phyloP scores from a whole-genome alignment of 1,140 invertebrate species.

The Arctopsyche grandis region DNA sequence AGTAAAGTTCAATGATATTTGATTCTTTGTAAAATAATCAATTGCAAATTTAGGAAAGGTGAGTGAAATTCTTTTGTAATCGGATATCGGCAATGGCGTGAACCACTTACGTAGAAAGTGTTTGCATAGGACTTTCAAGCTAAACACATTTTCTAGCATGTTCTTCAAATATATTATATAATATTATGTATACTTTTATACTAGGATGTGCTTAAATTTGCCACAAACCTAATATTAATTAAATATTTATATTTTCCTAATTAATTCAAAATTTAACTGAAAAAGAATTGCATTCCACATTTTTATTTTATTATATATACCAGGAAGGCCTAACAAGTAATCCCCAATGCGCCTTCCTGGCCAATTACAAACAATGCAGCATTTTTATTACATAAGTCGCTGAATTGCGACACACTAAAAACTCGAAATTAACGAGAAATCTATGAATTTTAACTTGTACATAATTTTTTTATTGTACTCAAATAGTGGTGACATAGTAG shows the following conservation, averaged over 20 bases:
- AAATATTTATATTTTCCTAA: background rate
- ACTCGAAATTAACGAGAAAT: no score
- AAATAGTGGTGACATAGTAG: no score
- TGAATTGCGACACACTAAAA: no score
- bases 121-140: conserved; percentile 19
- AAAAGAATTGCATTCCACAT: no score
- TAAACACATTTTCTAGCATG: background rate
- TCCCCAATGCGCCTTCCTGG: no score
- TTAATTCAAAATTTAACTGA: background rate
- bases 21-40: background rate
- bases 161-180: background rate
- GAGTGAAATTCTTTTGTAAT: background rate
- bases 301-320: no score
- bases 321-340: no score
- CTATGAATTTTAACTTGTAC: no score
- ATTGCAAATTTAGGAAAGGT: background rate
- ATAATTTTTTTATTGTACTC: no score
- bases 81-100: background rate
- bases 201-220: background rate
- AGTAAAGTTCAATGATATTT: conserved; percentile 27
- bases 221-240: background rate
- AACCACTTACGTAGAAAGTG: background rate
- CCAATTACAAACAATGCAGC: no score
- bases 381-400: no score
- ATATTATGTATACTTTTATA: background rate